Evolutionary conservation across 2,113 vertebrate genomes (phyloP).

Genomic region (Cebidichthys violaceus): DNA sequence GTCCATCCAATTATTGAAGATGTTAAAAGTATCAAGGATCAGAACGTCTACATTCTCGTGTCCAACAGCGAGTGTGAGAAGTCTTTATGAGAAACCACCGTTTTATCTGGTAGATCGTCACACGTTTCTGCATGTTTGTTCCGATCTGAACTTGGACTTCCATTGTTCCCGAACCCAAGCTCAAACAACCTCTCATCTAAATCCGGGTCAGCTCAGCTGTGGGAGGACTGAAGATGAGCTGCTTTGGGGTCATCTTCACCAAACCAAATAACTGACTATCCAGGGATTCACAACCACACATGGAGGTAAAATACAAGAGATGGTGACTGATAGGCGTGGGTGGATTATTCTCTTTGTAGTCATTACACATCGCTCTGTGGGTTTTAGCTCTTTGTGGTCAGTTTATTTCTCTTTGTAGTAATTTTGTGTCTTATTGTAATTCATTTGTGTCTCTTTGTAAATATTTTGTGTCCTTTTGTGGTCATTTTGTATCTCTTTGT

Average conservation of each 20-base stretch:
- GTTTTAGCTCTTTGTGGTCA: neutral
- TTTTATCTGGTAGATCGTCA: constrained; percentile 79
- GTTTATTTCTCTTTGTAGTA: neutral
- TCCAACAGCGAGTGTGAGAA: constrained; percentile 80
- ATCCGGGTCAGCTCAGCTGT: constrained; percentile 78
- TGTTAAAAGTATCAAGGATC: neutral
- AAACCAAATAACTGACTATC: constrained; percentile 59
- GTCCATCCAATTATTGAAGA: neutral
- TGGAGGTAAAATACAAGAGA: constrained; percentile 71
- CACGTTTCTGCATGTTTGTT: constrained; percentile 34
- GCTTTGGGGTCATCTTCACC: constrained; percentile 78
- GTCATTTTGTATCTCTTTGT: too few relatives aligned
- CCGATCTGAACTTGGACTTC: constrained; percentile 70
- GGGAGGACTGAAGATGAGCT: constrained; percentile 72
- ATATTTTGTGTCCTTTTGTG: too few relatives aligned
- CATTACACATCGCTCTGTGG: neutral
- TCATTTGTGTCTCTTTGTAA: neutral
- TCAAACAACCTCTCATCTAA: constrained; percentile 72
- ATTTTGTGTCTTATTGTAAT: neutral
- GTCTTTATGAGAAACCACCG: constrained; percentile 79
- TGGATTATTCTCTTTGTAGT: too few relatives aligned
- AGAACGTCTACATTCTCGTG: constrained; percentile 82
- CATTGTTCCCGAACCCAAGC: constrained; percentile 74
- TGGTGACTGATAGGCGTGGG: neutral
- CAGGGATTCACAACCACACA: constrained; percentile 77